These are phyloP conservation scores for Trogon melanurus DNA, from an alignment of 2,113 vertebrate genomes.

Conservation along the genomic window DNA sequence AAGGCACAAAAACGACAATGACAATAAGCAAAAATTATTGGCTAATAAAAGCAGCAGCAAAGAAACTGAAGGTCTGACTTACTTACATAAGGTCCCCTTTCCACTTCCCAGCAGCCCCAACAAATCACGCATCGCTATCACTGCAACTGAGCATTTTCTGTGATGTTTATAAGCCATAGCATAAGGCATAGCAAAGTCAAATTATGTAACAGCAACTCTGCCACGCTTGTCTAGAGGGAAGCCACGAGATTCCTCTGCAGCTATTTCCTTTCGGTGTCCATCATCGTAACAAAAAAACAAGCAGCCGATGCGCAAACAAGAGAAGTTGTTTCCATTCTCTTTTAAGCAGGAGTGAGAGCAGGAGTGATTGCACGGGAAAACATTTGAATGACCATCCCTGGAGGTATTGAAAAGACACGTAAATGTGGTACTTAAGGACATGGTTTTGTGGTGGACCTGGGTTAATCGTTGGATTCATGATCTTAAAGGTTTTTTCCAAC, in stretches of 20 bases:
- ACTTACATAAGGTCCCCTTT: background rate
- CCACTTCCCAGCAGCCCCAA: background rate
- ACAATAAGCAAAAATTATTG: background rate
- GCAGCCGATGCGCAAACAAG: background rate
- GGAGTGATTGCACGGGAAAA: rapidly evolving
- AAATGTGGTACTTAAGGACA: too few species aligned
- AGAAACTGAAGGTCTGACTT: background rate
- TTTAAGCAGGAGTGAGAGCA: background rate
- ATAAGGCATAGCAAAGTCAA: background rate
- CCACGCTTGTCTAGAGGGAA: background rate
- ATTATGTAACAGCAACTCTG: background rate
- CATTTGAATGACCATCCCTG: too few species aligned
- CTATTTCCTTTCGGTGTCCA: background rate
- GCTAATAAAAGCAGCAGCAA: background rate
- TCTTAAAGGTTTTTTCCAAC: too few species aligned
- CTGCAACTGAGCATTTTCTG: background rate
- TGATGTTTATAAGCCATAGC: background rate
- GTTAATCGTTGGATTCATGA: too few species aligned
- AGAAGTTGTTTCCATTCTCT: background rate
- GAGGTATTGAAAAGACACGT: too few species aligned
- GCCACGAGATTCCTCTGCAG: background rate
- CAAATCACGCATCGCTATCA: background rate
- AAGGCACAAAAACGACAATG: background rate
- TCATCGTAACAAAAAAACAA: background rate
- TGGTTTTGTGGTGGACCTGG: too few species aligned